Percentiles rank a stretch among this genome's conserved stretches.
These are phyloP conservation scores for Coelinius sp. DNA, from an alignment of 2,888 invertebrate species.

Conservation along the genomic window DNA sequence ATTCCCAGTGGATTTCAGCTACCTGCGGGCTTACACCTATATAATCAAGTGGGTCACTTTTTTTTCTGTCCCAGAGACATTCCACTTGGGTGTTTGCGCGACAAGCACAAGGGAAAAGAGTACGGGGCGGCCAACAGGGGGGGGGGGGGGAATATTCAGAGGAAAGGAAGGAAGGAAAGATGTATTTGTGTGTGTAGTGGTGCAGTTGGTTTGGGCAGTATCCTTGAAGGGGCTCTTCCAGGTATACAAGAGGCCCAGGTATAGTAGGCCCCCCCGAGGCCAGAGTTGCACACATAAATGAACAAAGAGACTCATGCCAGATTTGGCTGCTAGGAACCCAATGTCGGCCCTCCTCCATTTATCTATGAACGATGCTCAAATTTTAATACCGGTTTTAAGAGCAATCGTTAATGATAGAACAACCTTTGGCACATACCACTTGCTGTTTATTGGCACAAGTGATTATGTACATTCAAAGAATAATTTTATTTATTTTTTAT, in stretches of 20 bases:
- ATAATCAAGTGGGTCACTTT: slow-evolving; percentile 45
- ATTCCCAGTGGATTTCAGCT: slow-evolving; percentile 27
- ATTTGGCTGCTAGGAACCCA: not conserved
- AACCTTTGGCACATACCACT: not conserved
- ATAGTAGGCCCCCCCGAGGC: slow-evolving; percentile 50
- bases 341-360: not conserved
- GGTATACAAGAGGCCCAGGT: slow-evolving; percentile 44
- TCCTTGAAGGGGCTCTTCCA: slow-evolving; percentile 42
- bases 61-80: slow-evolving; percentile 29
- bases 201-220: slow-evolving; percentile 15
- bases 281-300: slow-evolving; percentile 45
- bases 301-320: not conserved
- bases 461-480: not conserved
- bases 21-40: slow-evolving; percentile 41
- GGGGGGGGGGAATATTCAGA: slow-evolving; percentile 21
- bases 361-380: slow-evolving; percentile 4
- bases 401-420: not conserved
- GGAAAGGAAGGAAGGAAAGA: slow-evolving; percentile 27
- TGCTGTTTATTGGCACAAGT: not conserved
- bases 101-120: slow-evolving; percentile 25
- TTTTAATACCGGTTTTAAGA: not conserved
- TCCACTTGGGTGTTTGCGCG: slow-evolving; percentile 37
- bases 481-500: slow-evolving; percentile 6
- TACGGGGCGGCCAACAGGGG: slow-evolving; percentile 15
- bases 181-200: slow-evolving; percentile 25